These are phyloP conservation scores for Sussaba pulchella DNA, from an alignment of 2,888 invertebrate species.

Conservation along the genomic window DNA sequence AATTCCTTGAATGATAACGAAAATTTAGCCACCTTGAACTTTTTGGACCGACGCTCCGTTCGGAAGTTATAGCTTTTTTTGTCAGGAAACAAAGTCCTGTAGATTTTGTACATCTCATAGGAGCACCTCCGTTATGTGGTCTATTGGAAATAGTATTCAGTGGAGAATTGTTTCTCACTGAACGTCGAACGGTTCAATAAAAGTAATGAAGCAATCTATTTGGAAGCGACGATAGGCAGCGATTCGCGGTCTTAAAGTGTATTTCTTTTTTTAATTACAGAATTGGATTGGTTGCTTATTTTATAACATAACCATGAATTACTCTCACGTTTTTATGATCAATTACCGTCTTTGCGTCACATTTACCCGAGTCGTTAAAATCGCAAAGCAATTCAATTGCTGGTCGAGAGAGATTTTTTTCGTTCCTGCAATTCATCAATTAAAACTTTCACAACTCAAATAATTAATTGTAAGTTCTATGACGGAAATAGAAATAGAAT, in stretches of 20 bases:
- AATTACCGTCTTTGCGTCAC: constrained; percentile 4
- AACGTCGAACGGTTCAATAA: not conserved
- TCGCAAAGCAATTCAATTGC: constrained; percentile 16
- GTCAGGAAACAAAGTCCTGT: too few relatives aligned
- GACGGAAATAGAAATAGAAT: too few relatives aligned
- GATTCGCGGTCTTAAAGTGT: constrained; percentile 32
- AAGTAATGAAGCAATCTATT: not conserved
- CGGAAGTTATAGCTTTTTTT: not conserved
- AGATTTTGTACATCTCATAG: too few relatives aligned
- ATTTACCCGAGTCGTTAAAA: not conserved
- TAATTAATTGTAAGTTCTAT: too few relatives aligned
- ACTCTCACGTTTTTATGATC: constrained; percentile 21
- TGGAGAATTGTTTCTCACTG: not conserved
- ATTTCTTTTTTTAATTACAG: constrained; percentile 17
- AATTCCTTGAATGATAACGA: too few relatives aligned
- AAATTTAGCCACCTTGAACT: too few relatives aligned
- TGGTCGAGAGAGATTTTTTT: not conserved
- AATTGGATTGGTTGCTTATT: constrained; percentile 14
- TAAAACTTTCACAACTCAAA: not conserved
- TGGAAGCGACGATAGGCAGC: not conserved
- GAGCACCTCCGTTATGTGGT: too few relatives aligned
- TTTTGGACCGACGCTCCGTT: too few relatives aligned
- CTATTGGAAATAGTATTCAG: not conserved
- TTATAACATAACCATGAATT: constrained; percentile 10
- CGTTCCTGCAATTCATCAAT: not conserved